Base-by-base conservation (phyloP, 2,797 vertebrate genomes). In the Columba guinea region DNA sequence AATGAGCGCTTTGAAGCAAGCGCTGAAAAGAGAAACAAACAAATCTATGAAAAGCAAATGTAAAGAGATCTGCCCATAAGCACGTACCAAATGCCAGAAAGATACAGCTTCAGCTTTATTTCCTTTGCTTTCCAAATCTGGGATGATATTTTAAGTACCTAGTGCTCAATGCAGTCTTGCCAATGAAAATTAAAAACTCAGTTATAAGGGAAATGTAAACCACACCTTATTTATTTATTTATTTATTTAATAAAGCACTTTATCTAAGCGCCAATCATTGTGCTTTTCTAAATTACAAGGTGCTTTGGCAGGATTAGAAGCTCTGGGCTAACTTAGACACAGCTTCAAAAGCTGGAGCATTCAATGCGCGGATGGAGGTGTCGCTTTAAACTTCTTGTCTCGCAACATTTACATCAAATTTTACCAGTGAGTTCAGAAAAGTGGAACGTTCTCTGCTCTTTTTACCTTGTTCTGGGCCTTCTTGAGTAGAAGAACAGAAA, bases 301-400 rank as follows among this genome's bases (percentile, higher is more conserved):
- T 90, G 34, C 87, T 85, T 90, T 93, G 64, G 34, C 75, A 94
- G 52, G 63, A 93, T 81, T 79, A 80, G 68, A 91, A 93, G 55
- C 80, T 91, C 28, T 34, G 26, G 32, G 27, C 15, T 80, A 91
- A 41, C 63, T 79, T 62, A 35, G 22, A 67, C 62, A n/a, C 11
- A 55, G n/a, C 64, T 94, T 89, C 14, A 73, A 86, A 91, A 88
- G 41, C 63, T 78, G 64, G 13, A 89, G 16, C 32, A 82, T 81
- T 56, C 48, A 59, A 76, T 74, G 39, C 26, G 2, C 78, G 37
- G 23, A 35, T 58, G 21, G 53, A 34, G 17, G 8, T 49, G 11
- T 91, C 58, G 24, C 51, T 77, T 92, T 59, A 49, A 59, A 53
- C 21, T 70, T 87, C 24, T 21, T 67, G 17, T 82, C 63, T 89